Evolutionary conservation across 2,113 vertebrate genomes (phyloP).

Genomic region (Callionymus lyra): DNA sequence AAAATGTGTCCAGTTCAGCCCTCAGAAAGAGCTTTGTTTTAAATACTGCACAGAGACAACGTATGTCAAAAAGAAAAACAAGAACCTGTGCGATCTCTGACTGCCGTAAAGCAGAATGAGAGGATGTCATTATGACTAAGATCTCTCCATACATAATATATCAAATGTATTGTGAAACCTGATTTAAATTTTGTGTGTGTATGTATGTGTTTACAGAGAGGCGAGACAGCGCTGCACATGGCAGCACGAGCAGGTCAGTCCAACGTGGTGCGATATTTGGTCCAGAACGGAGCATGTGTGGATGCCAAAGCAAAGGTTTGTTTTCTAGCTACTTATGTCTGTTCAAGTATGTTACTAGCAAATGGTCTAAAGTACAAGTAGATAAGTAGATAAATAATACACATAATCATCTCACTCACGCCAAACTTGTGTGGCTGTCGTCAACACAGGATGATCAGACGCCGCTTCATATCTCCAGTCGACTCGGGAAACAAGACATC

Average conservation of each 20-base stretch:
- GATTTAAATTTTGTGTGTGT: slow-evolving; percentile 11
- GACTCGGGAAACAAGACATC: slow-evolving; percentile 90
- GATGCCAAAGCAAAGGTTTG: slow-evolving; percentile 91
- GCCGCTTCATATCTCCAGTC: slow-evolving; percentile 88
- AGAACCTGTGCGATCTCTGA: neutral
- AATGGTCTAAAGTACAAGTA: too few relatives aligned
- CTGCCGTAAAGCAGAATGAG: too few relatives aligned
- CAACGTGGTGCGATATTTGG: slow-evolving; percentile 84
- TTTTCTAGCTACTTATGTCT: too few relatives aligned
- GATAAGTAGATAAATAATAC: too few relatives aligned
- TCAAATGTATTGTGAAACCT: too few relatives aligned
- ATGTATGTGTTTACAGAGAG: slow-evolving; percentile 70
- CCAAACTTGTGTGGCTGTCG: neutral
- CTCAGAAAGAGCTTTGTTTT: neutral
- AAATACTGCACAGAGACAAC: too few relatives aligned
- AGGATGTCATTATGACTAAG: too few relatives aligned
- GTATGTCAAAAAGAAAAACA: neutral
- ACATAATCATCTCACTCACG: too few relatives aligned
- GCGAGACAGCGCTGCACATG: slow-evolving; percentile 95
- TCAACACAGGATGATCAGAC: slow-evolving; percentile 87
- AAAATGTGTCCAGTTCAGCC: too few relatives aligned
- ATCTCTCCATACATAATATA: too few relatives aligned
- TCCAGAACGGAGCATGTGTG: slow-evolving; percentile 86
- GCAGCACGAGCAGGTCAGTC: slow-evolving; percentile 91
- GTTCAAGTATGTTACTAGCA: too few relatives aligned